phyloP scores from a whole-genome alignment of 2,888 invertebrate genomes.

The Drosophila acutilabella region DNA sequence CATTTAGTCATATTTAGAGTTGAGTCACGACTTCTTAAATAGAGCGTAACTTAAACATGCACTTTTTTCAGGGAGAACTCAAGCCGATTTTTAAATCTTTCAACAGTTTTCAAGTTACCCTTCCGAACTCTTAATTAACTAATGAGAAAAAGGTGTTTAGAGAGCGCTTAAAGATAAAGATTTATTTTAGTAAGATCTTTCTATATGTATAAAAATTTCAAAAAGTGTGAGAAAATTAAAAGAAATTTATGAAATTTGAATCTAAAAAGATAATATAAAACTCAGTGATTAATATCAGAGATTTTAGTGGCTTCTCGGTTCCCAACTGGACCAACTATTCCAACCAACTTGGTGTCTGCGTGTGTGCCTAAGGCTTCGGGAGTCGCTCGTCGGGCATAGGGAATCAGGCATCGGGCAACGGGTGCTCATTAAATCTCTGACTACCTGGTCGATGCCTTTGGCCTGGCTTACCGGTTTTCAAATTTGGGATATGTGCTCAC shows the following conservation, averaged over 20 bases:
- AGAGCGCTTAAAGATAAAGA: no score
- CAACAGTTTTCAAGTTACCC: no score
- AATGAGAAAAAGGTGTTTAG: no score
- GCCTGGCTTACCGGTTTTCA: conserved; percentile 77
- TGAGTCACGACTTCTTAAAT: no score
- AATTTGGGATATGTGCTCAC: conserved; percentile 78
- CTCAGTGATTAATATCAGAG: conserved; percentile 8
- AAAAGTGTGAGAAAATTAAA: neutral
- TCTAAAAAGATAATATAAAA: neutral
- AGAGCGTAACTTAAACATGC: no score
- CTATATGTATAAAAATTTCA: no score
- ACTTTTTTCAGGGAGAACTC: no score
- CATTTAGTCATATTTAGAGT: no score
- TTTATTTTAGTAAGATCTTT: no score
- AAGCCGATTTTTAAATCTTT: no score
- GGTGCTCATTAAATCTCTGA: conserved; percentile 60
- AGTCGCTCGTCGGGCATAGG: no score
- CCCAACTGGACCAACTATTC: conserved; percentile 25
- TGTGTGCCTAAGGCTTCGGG: conserved; percentile 46
- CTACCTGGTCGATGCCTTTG: conserved; percentile 55
- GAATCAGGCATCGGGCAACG: conserved; percentile 14
- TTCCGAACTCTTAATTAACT: no score
- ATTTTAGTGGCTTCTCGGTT: conserved; percentile 3
- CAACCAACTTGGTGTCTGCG: conserved; percentile 38
- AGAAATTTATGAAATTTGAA: neutral